Conservation (phyloP, 2,797 vertebrate genomes). For the Hybognathus amarus region DNA sequence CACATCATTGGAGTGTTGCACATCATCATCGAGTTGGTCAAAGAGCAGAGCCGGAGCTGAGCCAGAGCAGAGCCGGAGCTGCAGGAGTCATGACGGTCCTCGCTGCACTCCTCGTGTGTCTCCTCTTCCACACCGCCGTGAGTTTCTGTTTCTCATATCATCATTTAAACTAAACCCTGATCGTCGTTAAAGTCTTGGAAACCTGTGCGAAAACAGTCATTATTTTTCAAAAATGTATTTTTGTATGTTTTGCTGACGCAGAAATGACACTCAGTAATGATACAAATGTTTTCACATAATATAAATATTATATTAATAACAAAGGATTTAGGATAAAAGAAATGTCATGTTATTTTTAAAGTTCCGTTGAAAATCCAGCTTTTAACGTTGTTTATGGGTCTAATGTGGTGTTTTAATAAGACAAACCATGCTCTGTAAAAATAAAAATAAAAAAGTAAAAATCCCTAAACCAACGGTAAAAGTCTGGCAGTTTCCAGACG, state of each 20-base stretch:
- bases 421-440: too few relatives aligned
- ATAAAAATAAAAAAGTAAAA: too few relatives aligned
- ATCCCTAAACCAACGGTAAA: too few relatives aligned
- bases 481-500: too few relatives aligned
- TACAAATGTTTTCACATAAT: not conserved
- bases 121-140: not conserved
- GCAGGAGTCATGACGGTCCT: slow-evolving; percentile 16
- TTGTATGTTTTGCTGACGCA: not conserved
- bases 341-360: not conserved
- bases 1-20: not conserved
- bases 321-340: not conserved
- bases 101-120: too few relatives aligned
- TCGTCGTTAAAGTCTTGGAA: not conserved
- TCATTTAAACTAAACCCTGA: not conserved
- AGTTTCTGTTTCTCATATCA: not conserved
- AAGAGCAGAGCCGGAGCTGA: not conserved
- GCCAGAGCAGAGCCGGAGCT: not conserved
- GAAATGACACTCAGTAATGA: not conserved
- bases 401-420: too few relatives aligned
- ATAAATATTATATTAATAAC: not conserved
- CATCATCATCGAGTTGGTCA: too few relatives aligned
- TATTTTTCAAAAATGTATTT: not conserved
- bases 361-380: too few relatives aligned
- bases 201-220: not conserved
- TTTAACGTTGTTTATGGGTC: too few relatives aligned